A percentile compares a stretch with the other conserved stretches of the same genome.
Conservation (phyloP, 1,140 invertebrate species). For the Drosophila carrolli region DNA sequence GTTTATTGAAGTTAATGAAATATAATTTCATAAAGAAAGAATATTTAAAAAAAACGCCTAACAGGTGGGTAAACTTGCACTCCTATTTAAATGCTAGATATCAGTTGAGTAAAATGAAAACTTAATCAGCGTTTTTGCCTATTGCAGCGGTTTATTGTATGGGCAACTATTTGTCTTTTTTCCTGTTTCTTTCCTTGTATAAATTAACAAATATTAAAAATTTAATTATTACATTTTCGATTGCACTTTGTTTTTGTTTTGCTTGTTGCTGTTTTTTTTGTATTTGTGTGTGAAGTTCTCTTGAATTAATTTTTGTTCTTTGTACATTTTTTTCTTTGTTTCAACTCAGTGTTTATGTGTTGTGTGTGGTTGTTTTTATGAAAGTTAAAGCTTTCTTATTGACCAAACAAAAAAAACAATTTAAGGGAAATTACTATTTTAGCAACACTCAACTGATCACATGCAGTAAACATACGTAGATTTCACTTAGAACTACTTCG, state of each 20-base stretch:
- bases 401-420: constrained; percentile 33
- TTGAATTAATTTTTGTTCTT: constrained; percentile 48
- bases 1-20: constrained; percentile 10
- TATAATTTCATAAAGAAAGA: constrained; percentile 36
- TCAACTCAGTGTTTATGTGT: constrained; percentile 12
- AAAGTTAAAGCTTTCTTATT: constrained; percentile 39
- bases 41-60: constrained; percentile 45
- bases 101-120: constrained; percentile 57
- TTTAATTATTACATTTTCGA: constrained; percentile 60
- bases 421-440: constrained; percentile 56
- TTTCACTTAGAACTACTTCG: constrained; percentile 71
- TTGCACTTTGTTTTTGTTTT: constrained; percentile 69
- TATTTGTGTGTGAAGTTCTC: constrained; percentile 28
- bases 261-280: constrained; percentile 46
- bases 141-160: constrained; percentile 63
- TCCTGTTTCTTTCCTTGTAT: constrained; percentile 51
- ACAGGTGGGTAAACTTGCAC: constrained; percentile 53
- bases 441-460: constrained; percentile 81
- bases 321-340: constrained; percentile 35
- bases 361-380: constrained; percentile 8
- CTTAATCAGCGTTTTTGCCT: constrained; percentile 61
- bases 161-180: constrained; percentile 43
- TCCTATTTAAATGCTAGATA: constrained; percentile 31
- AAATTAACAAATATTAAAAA: constrained; percentile 73
- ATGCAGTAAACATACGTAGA: constrained; percentile 63